Evolutionary conservation across 2,113 vertebrate species (phyloP).

Genomic region (Struthidea cinerea): DNA sequence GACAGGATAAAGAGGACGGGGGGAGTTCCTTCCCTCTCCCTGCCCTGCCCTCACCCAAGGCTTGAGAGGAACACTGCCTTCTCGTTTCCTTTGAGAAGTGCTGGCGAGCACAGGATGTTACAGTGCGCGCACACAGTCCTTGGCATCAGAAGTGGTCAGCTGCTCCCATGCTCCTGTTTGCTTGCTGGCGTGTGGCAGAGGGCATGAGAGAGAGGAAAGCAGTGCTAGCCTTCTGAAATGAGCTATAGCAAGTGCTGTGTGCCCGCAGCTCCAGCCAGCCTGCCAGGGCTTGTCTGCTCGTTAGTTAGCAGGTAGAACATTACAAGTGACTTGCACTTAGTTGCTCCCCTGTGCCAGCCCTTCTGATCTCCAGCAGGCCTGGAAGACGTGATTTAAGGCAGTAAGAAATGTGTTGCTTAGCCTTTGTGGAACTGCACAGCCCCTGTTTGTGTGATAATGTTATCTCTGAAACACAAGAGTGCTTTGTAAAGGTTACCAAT

Average conservation of each 20-base stretch:
- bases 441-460: neutral
- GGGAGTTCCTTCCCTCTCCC: neutral
- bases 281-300: neutral
- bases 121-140: neutral
- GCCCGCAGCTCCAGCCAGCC: neutral
- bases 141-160: neutral
- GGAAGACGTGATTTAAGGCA: neutral
- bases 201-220: neutral
- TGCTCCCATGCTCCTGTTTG: neutral
- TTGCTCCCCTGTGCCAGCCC: neutral
- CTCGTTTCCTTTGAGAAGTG: neutral
- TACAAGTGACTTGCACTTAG: neutral
- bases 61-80: neutral
- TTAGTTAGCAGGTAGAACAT: conserved; percentile 14
- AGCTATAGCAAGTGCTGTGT: neutral
- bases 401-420: neutral
- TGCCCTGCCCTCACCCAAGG: neutral
- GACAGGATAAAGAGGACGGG: neutral
- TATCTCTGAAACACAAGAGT: neutral
- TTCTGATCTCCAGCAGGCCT: neutral
- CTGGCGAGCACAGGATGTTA: neutral
- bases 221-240: neutral
- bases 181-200: neutral
- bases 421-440: neutral
- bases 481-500: neutral